Evolutionary conservation across 2,888 invertebrate genomes (phyloP).

Genomic region (Drosophila ezoana): DNA sequence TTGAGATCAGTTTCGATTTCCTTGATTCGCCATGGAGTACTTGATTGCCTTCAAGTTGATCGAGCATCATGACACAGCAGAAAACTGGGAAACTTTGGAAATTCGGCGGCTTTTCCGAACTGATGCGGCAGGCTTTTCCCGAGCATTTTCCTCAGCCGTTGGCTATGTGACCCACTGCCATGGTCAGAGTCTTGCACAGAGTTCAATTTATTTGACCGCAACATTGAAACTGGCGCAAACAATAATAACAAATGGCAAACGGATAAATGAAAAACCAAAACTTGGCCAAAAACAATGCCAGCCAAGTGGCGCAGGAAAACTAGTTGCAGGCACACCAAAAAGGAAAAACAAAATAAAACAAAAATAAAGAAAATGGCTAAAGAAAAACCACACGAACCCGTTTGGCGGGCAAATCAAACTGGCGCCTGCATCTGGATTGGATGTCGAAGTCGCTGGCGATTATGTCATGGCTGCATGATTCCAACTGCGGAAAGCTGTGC

Average conservation of each 20-base stretch:
- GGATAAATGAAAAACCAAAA: slow-evolving; percentile 32
- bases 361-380: slow-evolving; percentile 40
- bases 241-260: slow-evolving; percentile 9
- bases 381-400: slow-evolving; percentile 60
- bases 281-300: slow-evolving; percentile 37
- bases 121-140: background rate
- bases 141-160: background rate
- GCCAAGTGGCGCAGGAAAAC: slow-evolving; percentile 64
- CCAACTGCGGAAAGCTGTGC: slow-evolving; percentile 31
- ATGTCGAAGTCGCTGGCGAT: slow-evolving; percentile 38
- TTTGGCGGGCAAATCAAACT: slow-evolving; percentile 58
- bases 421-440: slow-evolving; percentile 10
- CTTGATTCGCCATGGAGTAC: slow-evolving; percentile 3
- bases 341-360: slow-evolving; percentile 9
- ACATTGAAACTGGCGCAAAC: slow-evolving; percentile 46
- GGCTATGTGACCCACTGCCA: slow-evolving; percentile 71
- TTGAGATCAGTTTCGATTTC: slow-evolving; percentile 26
- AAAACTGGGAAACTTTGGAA: background rate
- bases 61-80: background rate
- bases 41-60: slow-evolving; percentile 11
- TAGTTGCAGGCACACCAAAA: slow-evolving; percentile 37
- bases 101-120: background rate
- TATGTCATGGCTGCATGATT: slow-evolving; percentile 42
- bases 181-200: slow-evolving; percentile 41
- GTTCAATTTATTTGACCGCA: slow-evolving; percentile 61